Evolutionary conservation across 2,888 invertebrate genomes (phyloP).

Genomic region (Melikaiella ostensackeni): DNA sequence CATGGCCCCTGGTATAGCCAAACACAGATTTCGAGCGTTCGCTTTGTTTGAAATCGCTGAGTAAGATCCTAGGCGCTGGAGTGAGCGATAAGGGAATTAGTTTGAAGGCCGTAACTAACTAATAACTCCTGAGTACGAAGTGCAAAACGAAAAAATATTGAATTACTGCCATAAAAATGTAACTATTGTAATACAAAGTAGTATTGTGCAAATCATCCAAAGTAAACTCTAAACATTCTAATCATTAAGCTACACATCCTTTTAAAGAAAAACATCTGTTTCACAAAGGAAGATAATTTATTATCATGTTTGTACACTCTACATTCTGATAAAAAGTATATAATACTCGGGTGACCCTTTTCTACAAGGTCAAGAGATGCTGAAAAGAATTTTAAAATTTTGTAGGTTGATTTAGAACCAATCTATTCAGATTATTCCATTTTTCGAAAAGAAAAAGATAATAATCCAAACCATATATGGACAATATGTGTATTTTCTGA

Average conservation of each 20-base stretch:
- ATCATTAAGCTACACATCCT: not conserved
- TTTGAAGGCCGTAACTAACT: slow-evolving; percentile 33
- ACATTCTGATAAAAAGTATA: too few relatives aligned
- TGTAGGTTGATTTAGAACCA: too few relatives aligned
- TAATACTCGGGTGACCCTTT: too few relatives aligned
- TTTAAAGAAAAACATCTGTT: not conserved
- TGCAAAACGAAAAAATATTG: slow-evolving; percentile 11
- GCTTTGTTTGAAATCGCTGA: slow-evolving; percentile 38
- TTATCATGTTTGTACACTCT: not conserved
- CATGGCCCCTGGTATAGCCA: slow-evolving; percentile 10
- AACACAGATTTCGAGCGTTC: slow-evolving; percentile 35
- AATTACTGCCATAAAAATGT: not conserved
- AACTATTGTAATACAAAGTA: not conserved
- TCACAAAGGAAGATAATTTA: not conserved
- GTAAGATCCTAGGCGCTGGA: slow-evolving; percentile 35
- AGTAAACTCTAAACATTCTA: not conserved
- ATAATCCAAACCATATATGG: too few relatives aligned
- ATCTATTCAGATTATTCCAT: too few relatives aligned
- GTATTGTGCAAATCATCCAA: not conserved
- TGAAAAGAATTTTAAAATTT: too few relatives aligned
- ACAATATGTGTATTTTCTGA: too few relatives aligned
- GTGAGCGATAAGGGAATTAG: slow-evolving; percentile 28
- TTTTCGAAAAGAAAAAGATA: too few relatives aligned
- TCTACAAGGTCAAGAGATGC: too few relatives aligned
- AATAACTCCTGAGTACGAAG: not conserved